These are phyloP conservation scores for Pristionchus japonicus DNA, from an alignment of 2,888 invertebrate species.

Conservation along the genomic window DNA sequence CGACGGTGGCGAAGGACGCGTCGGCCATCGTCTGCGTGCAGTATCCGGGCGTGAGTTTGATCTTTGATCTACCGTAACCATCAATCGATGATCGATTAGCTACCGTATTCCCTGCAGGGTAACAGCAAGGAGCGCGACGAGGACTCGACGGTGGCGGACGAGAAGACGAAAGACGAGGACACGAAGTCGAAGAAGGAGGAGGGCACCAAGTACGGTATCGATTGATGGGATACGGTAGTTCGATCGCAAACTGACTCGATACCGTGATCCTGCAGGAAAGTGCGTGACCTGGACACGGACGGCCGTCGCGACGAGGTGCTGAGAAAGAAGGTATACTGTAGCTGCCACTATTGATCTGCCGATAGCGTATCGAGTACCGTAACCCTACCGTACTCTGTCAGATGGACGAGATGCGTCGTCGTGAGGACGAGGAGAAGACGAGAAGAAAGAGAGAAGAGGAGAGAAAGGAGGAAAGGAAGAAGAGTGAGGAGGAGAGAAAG, in stretches of 20 bases:
- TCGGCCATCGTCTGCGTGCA: constrained; percentile 24
- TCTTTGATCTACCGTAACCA: neutral
- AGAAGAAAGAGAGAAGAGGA: neutral
- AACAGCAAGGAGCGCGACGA: neutral
- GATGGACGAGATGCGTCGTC: neutral
- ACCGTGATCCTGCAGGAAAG: neutral
- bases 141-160: neutral
- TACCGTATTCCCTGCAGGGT: neutral
- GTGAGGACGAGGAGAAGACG: neutral
- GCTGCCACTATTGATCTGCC: no score
- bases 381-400: neutral
- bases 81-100: neutral
- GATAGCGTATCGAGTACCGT: no score
- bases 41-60: neutral
- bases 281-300: neutral
- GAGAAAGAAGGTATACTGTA: neutral
- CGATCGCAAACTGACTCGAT: neutral
- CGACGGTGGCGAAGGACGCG: constrained; percentile 3
- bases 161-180: neutral
- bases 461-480: neutral
- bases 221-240: neutral
- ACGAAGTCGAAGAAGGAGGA: neutral
- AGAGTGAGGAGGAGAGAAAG: neutral
- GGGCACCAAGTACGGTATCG: neutral
- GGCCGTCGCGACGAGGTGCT: constrained; percentile 5